Evolutionary conservation across 2,888 invertebrate species (phyloP).

Genomic region (Agrochola lota): DNA sequence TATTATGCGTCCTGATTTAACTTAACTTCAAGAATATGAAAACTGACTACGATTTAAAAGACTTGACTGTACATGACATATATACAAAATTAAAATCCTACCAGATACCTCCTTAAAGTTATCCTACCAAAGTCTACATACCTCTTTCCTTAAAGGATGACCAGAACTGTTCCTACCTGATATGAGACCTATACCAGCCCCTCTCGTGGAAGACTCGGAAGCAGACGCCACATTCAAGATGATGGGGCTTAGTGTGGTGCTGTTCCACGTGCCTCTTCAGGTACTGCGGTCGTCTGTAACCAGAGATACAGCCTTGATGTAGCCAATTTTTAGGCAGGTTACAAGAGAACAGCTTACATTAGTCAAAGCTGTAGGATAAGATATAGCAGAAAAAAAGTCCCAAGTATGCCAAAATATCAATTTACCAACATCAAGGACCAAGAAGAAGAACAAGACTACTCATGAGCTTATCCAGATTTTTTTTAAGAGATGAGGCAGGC

Average conservation of each 20-base stretch:
- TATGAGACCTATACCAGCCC: conserved; percentile 72
- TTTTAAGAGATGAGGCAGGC: too few relatives aligned
- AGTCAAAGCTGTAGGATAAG: background rate
- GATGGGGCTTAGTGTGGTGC: conserved; percentile 71
- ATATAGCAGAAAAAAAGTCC: too few relatives aligned
- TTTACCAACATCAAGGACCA: too few relatives aligned
- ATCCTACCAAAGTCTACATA: background rate
- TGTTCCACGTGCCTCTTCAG: conserved; percentile 76
- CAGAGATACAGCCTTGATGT: background rate
- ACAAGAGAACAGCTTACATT: background rate
- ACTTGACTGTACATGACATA: background rate
- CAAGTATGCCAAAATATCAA: too few relatives aligned
- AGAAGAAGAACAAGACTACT: too few relatives aligned
- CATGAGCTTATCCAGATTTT: too few relatives aligned
- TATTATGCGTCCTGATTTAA: background rate
- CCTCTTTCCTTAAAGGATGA: background rate
- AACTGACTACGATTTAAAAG: background rate
- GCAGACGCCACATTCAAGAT: conserved; percentile 73
- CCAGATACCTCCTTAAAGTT: background rate
- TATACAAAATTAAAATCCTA: background rate
- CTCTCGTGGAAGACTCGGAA: conserved; percentile 74
- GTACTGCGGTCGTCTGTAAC: conserved; percentile 75
- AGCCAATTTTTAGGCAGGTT: background rate
- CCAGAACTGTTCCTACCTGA: conserved; percentile 62
- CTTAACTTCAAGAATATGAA: background rate